phyloP scores from a whole-genome alignment of 2,113 vertebrate species.

The pig (Sus scrofa) region DNA sequence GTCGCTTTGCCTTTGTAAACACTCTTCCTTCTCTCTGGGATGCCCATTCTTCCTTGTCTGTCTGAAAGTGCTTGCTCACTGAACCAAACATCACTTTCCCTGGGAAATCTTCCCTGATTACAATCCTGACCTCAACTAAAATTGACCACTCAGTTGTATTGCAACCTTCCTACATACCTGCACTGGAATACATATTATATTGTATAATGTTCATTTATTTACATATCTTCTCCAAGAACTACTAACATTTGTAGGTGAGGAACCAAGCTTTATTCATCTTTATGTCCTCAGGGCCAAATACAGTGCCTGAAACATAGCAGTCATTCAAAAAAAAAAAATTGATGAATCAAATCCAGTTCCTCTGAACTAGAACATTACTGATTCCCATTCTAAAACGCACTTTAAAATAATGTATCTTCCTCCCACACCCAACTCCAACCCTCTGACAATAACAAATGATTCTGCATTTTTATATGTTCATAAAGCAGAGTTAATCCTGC shows the following conservation, averaged over 20 bases:
- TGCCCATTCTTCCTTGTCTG: background rate
- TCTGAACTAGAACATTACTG: background rate
- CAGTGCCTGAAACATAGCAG: background rate
- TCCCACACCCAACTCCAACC: background rate
- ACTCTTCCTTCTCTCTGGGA: background rate
- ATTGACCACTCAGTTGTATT: background rate
- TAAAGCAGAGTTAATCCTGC: background rate
- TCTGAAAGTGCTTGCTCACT: background rate
- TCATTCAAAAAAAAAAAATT: slow-evolving; percentile 14
- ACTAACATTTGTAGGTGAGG: background rate
- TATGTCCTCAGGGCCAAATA: background rate
- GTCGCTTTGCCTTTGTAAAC: background rate
- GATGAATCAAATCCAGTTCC: background rate
- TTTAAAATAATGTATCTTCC: background rate
- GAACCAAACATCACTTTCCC: background rate
- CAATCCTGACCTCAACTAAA: background rate
- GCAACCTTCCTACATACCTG: background rate
- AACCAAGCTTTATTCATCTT: background rate
- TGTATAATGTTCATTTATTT: background rate
- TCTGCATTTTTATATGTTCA: background rate
- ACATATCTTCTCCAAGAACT: background rate
- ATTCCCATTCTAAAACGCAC: background rate
- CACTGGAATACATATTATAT: background rate
- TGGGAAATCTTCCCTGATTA: background rate
- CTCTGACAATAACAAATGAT: background rate